These are phyloP conservation scores for Drosophila atripex DNA, from an alignment of 2,888 invertebrate species.

Conservation along the genomic window DNA sequence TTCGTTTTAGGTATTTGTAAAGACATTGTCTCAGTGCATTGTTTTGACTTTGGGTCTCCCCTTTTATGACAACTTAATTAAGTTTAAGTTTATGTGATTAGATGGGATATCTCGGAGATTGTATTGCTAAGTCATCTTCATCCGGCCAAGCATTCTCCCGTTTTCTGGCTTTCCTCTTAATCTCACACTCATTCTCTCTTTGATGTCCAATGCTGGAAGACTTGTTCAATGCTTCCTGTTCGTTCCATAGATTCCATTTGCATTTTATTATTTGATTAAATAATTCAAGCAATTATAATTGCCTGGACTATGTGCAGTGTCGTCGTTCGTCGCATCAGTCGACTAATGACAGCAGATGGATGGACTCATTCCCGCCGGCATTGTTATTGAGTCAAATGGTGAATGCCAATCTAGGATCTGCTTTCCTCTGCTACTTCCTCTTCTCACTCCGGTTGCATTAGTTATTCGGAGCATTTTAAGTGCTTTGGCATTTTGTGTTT, in stretches of 20 bases:
- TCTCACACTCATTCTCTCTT: neutral
- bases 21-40: neutral
- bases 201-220: neutral
- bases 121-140: slow-evolving; percentile 3
- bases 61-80: slow-evolving; percentile 20
- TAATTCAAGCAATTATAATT: slow-evolving; percentile 37
- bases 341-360: slow-evolving; percentile 27
- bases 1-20: neutral
- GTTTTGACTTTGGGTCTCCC: slow-evolving; percentile 17
- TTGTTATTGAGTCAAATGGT: slow-evolving; percentile 35
- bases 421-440: neutral
- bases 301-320: slow-evolving; percentile 14
- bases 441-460: slow-evolving; percentile 48
- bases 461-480: slow-evolving; percentile 69
- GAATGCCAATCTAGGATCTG: slow-evolving; percentile 22
- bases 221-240: neutral
- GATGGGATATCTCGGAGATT: slow-evolving; percentile 2
- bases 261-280: slow-evolving; percentile 32
- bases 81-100: slow-evolving; percentile 15
- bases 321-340: slow-evolving; percentile 25
- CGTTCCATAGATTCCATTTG: slow-evolving; percentile 6
- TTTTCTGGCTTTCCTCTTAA: neutral
- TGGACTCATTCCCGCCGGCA: neutral
- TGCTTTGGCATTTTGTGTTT: slow-evolving; percentile 76
- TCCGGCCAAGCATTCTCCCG: neutral